These are phyloP conservation scores for Cydia splendana DNA, from an alignment of 1,140 invertebrate species.

Conservation along the genomic window DNA sequence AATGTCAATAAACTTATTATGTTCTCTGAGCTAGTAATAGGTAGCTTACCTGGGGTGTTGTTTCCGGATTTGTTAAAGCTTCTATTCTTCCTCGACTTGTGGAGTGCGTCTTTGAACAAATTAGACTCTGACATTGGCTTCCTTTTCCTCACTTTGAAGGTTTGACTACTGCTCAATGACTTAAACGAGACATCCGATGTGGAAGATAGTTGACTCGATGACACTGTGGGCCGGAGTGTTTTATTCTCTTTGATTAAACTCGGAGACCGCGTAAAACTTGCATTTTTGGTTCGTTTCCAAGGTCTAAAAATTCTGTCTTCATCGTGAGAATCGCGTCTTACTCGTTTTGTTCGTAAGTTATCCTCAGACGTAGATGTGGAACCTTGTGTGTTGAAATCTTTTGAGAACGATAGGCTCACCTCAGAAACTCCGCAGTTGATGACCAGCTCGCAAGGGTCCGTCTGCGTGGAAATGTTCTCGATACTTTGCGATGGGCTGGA, in stretches of 20 bases:
- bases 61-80: slow-evolving; percentile 50
- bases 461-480: slow-evolving; percentile 57
- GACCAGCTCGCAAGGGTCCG: slow-evolving; percentile 47
- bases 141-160: slow-evolving; percentile 67
- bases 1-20: too few species aligned
- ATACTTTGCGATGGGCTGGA: slow-evolving; percentile 47
- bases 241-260: slow-evolving; percentile 45
- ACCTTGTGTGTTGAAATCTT: slow-evolving; percentile 55
- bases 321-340: slow-evolving; percentile 53
- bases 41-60: slow-evolving; percentile 50
- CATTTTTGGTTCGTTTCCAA: slow-evolving; percentile 18
- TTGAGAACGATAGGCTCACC: slow-evolving; percentile 55
- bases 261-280: background rate
- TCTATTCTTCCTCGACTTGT: slow-evolving; percentile 51
- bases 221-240: slow-evolving; percentile 36
- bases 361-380: slow-evolving; percentile 50
- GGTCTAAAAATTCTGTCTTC: slow-evolving; percentile 46
- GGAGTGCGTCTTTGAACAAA: slow-evolving; percentile 62
- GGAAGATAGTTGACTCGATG: slow-evolving; percentile 53
- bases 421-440: slow-evolving; percentile 49
- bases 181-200: slow-evolving; percentile 70
- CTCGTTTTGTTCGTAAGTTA: slow-evolving; percentile 53
- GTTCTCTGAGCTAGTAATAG: background rate
- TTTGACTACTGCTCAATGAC: slow-evolving; percentile 65
- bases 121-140: slow-evolving; percentile 64